Percentiles rank a stretch among this genome's conserved stretches.
These are phyloP conservation scores for Carassius carassius DNA, from an alignment of 2,113 vertebrate genomes.

Conservation along the genomic window DNA sequence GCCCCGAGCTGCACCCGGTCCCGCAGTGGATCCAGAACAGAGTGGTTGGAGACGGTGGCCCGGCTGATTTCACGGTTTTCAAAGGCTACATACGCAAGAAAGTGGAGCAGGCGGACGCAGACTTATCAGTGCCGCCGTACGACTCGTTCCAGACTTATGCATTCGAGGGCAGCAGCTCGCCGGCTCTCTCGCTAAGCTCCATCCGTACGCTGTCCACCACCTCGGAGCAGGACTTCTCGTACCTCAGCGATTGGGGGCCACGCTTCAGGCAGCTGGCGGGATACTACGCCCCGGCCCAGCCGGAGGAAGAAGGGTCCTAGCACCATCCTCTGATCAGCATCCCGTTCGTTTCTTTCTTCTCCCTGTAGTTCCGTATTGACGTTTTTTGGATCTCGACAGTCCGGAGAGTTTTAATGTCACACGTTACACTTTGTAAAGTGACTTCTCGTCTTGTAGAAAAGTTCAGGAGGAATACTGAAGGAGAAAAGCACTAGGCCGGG, in stretches of 20 bases:
- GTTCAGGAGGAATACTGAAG: conserved; percentile 3
- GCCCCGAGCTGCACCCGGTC: conserved; percentile 82
- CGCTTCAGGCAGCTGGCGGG: conserved; percentile 93
- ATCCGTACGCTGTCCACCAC: conserved; percentile 89
- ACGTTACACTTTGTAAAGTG: conserved; percentile 4
- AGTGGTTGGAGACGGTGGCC: conserved; percentile 61
- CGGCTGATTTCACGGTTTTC: conserved; percentile 91
- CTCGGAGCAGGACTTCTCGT: conserved; percentile 97
- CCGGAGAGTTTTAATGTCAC: conserved; percentile 35
- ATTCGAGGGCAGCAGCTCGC: conserved; percentile 91
- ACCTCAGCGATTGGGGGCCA: conserved; percentile 92
- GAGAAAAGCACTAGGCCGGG: not conserved
- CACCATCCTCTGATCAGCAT: conserved; percentile 50
- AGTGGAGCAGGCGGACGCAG: conserved; percentile 92
- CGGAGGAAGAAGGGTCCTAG: conserved; percentile 86
- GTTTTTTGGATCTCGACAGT: conserved; percentile 28
- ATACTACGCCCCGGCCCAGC: conserved; percentile 85
- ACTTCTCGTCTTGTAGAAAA: conserved; percentile 30
- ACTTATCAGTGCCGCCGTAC: conserved; percentile 92
- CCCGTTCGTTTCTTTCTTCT: conserved; percentile 21
- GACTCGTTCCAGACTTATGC: conserved; percentile 99
- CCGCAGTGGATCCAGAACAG: conserved; percentile 85
- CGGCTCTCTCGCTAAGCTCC: conserved; percentile 91
- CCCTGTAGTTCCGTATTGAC: conserved; percentile 23
- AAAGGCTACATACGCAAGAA: conserved; percentile 95